Evolutionary conservation across 1,140 invertebrate species (phyloP).

Genomic region (Cepaea nemoralis): DNA sequence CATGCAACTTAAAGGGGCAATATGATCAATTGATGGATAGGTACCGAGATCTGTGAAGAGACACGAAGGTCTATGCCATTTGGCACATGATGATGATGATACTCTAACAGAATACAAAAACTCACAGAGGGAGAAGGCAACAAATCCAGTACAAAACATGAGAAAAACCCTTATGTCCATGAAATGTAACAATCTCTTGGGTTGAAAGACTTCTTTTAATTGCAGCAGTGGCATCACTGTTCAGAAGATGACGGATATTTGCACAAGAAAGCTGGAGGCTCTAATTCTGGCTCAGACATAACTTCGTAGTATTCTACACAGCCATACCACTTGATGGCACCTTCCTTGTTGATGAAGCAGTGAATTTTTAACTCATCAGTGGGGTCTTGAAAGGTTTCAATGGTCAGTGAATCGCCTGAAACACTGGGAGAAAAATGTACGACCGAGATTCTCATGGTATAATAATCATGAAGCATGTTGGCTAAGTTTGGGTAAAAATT

Average conservation of each 20-base stretch:
- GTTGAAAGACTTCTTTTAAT: too few relatives aligned
- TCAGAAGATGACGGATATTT: conserved; percentile 12
- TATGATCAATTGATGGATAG: too few relatives aligned
- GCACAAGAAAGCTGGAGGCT: conserved; percentile 8
- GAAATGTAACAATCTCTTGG: too few relatives aligned
- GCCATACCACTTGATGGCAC: conserved; percentile 43
- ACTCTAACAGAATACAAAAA: too few relatives aligned
- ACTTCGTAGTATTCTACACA: conserved; percentile 46
- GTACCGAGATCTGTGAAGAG: too few relatives aligned
- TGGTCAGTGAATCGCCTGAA: conserved; percentile 45
- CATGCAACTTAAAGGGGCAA: too few relatives aligned
- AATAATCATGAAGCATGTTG: conserved; percentile 39
- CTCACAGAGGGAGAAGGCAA: too few relatives aligned
- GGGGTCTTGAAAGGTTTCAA: conserved; percentile 46
- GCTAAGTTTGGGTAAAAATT: conserved; percentile 44
- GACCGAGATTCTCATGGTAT: conserved; percentile 39
- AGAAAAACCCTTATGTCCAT: too few relatives aligned
- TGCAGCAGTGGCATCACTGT: not conserved
- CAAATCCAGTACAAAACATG: too few relatives aligned
- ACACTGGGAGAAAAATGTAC: conserved; percentile 40
- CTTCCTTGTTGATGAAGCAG: conserved; percentile 46
- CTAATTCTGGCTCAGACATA: conserved; percentile 17
- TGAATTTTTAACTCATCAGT: conserved; percentile 41
- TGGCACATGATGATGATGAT: too few relatives aligned
- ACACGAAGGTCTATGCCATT: too few relatives aligned